These are phyloP conservation scores for Cryptus viduatorius DNA, from an alignment of 2,888 invertebrate genomes.

Conservation along the genomic window DNA sequence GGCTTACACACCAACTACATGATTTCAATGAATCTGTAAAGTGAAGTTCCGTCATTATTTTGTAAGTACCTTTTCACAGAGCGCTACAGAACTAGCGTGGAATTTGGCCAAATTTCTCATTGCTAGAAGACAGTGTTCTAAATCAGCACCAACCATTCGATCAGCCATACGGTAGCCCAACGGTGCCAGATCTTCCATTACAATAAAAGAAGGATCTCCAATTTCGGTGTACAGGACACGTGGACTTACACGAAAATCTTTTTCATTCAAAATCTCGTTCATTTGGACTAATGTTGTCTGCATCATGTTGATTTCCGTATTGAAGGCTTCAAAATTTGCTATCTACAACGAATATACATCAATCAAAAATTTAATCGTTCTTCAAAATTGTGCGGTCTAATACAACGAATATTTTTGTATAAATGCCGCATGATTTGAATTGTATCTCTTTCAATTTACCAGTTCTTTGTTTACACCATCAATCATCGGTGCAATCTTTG, in stretches of 20 bases:
- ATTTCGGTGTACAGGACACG: constrained; percentile 78
- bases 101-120: constrained; percentile 86
- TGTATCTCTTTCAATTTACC: neutral
- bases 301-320: constrained; percentile 81
- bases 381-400: neutral
- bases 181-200: constrained; percentile 87
- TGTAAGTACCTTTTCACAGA: constrained; percentile 85
- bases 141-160: constrained; percentile 86
- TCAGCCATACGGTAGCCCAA: constrained; percentile 86
- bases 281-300: constrained; percentile 78
- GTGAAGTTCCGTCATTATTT: too few relatives aligned
- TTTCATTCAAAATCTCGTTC: constrained; percentile 74
- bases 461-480: neutral
- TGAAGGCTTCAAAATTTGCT: constrained; percentile 70
- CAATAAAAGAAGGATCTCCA: constrained; percentile 80
- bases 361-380: neutral
- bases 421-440: constrained; percentile 66
- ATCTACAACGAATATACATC: constrained; percentile 69
- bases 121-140: constrained; percentile 85
- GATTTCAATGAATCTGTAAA: too few relatives aligned
- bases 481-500: constrained; percentile 83
- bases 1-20: too few relatives aligned
- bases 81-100: constrained; percentile 87
- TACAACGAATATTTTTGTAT: constrained; percentile 37
- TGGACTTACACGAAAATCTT: constrained; percentile 73